Conservation (phyloP, 2,888 invertebrate species). For the Lasioglossum lativentre region DNA sequence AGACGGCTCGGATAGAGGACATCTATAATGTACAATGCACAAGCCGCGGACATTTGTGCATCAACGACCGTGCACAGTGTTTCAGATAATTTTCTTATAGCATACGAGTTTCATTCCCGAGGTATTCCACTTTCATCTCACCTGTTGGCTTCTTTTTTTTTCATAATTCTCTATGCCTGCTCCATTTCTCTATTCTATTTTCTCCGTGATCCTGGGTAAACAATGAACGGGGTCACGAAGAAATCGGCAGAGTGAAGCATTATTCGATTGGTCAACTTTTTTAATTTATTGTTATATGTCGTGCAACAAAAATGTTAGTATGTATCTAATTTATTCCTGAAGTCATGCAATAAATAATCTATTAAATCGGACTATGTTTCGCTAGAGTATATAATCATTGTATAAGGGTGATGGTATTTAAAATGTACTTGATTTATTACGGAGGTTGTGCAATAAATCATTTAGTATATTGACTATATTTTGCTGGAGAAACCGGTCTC, state of each 20-base stretch:
- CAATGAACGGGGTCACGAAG: too few relatives aligned
- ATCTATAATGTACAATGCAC: conserved; percentile 30
- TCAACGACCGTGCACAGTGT: background rate
- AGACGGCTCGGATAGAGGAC: background rate
- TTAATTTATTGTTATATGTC: too few relatives aligned
- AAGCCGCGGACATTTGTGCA: background rate
- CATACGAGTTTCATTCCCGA: background rate
- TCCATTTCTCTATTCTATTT: background rate
- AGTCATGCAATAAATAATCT: too few relatives aligned
- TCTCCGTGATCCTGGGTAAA: too few relatives aligned
- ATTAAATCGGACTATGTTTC: too few relatives aligned
- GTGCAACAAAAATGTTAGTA: background rate
- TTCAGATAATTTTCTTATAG: conserved; percentile 22
- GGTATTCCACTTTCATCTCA: conserved; percentile 1
- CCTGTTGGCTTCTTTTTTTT: background rate
- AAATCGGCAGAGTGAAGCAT: too few relatives aligned
- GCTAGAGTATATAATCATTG: too few relatives aligned
- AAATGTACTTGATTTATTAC: too few relatives aligned
- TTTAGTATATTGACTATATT: background rate
- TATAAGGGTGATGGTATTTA: too few relatives aligned
- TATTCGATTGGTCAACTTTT: too few relatives aligned
- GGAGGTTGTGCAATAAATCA: too few relatives aligned
- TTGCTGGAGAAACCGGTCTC: background rate
- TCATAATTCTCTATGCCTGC: background rate
- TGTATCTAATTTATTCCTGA: too few relatives aligned